These are phyloP conservation scores for Poecilia gillii DNA, from an alignment of 2,797 vertebrate genomes.

Conservation along the genomic window DNA sequence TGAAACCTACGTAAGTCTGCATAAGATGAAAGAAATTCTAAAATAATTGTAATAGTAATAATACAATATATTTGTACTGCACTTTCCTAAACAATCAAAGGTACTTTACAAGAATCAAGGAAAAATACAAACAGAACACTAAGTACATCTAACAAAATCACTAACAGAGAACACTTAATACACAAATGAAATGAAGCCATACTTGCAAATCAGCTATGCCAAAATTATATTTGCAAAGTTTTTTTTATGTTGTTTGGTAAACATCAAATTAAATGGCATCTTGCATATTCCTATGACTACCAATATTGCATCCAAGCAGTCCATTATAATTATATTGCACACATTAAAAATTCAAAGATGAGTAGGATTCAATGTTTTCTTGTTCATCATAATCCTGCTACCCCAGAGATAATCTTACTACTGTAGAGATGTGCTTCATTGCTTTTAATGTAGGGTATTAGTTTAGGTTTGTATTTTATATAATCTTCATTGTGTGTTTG, in stretches of 20 bases:
- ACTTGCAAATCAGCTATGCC: neutral
- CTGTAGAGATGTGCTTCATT: neutral
- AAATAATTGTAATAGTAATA: too few species aligned
- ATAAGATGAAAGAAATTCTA: neutral
- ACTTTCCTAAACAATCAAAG: too few species aligned
- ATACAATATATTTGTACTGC: too few species aligned
- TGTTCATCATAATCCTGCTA: neutral
- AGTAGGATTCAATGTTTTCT: neutral
- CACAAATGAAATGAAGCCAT: neutral
- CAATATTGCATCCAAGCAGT: neutral
- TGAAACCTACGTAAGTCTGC: neutral
- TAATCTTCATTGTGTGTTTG: neutral
- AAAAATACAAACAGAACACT: too few species aligned
- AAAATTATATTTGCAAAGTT: neutral
- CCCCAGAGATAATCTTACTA: neutral
- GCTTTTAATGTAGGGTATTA: neutral
- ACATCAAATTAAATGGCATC: neutral
- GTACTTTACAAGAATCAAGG: too few species aligned
- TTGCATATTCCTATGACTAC: neutral
- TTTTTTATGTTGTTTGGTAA: neutral
- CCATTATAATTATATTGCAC: neutral
- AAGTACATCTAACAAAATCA: too few species aligned
- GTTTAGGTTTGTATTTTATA: neutral
- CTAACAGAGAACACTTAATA: too few species aligned
- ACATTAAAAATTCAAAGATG: neutral